phyloP scores from a whole-genome alignment of 2,113 vertebrate genomes.

The Hyaena hyaena region DNA sequence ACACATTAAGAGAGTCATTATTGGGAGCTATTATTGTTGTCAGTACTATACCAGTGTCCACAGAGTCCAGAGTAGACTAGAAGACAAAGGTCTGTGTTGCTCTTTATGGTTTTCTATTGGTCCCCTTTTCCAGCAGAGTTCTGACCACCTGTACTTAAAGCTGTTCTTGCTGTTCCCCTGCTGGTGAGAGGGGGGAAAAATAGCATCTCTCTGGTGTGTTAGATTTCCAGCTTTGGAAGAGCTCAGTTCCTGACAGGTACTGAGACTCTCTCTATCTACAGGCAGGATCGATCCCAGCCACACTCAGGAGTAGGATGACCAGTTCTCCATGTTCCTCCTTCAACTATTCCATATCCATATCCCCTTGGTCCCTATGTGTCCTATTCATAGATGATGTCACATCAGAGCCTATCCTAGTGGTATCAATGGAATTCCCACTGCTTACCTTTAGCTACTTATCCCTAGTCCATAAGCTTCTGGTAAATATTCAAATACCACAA shows the following conservation, averaged over 20 bases:
- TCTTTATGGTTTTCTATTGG: background rate
- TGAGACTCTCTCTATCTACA: background rate
- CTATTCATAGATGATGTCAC: background rate
- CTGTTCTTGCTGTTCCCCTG: background rate
- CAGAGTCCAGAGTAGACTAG: background rate
- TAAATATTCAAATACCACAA: background rate
- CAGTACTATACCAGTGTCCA: background rate
- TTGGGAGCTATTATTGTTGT: background rate
- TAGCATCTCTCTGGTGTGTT: background rate
- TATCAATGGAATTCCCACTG: background rate
- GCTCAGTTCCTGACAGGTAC: background rate
- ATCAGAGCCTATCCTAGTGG: background rate
- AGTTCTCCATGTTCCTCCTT: background rate
- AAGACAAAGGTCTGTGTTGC: background rate
- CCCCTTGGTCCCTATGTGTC: background rate
- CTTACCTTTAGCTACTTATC: background rate
- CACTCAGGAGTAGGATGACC: background rate
- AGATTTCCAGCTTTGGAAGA: background rate
- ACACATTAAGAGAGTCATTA: background rate
- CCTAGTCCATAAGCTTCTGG: background rate
- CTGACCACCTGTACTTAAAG: slow-evolving; percentile 48
- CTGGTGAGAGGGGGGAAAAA: slow-evolving; percentile 2
- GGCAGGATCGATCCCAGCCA: background rate
- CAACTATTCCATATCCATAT: background rate
- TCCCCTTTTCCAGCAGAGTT: background rate